Percentiles rank a stretch among this genome's conserved stretches.
phyloP scores from a whole-genome alignment of 2,888 invertebrate genomes.

The Thymelicus acteon region DNA sequence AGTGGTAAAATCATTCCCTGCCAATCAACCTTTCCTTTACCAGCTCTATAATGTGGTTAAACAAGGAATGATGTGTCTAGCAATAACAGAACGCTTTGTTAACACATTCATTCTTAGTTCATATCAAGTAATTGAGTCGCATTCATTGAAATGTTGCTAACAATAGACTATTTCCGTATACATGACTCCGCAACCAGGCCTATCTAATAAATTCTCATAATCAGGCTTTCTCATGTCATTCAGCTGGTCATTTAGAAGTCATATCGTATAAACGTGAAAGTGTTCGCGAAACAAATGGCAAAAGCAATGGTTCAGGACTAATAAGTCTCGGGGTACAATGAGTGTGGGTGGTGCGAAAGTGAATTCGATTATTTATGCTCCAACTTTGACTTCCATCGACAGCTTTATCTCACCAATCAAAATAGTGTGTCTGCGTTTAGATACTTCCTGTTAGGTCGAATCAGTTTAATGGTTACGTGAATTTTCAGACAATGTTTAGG shows the following conservation, averaged over 20 bases:
- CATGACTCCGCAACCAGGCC: slow-evolving; percentile 30
- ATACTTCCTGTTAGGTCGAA: slow-evolving; percentile 12
- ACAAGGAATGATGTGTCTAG: not conserved
- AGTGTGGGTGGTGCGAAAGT: slow-evolving; percentile 70
- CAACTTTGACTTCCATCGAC: slow-evolving; percentile 38
- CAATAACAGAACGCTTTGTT: not conserved
- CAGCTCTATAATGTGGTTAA: not conserved
- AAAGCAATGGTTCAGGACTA: slow-evolving; percentile 43
- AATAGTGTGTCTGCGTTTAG: slow-evolving; percentile 22
- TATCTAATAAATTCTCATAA: slow-evolving; percentile 45
- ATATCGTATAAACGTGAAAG: slow-evolving; percentile 61
- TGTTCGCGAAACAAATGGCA: slow-evolving; percentile 60
- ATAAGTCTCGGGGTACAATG: slow-evolving; percentile 51
- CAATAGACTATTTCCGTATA: slow-evolving; percentile 34
- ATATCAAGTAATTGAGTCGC: slow-evolving; percentile 30
- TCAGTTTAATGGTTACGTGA: not conserved
- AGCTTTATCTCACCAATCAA: slow-evolving; percentile 32
- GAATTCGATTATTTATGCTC: slow-evolving; percentile 58
- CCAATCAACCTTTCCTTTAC: too few species aligned
- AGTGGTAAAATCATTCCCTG: too few species aligned
- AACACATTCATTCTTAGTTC: slow-evolving; percentile 2
- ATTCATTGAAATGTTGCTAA: slow-evolving; percentile 27
- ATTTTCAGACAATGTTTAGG: too few species aligned
- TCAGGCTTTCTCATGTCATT: slow-evolving; percentile 53
- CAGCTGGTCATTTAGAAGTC: slow-evolving; percentile 60